phyloP scores from a whole-genome alignment of 2,888 invertebrate species.

The Plebejus melissa region DNA sequence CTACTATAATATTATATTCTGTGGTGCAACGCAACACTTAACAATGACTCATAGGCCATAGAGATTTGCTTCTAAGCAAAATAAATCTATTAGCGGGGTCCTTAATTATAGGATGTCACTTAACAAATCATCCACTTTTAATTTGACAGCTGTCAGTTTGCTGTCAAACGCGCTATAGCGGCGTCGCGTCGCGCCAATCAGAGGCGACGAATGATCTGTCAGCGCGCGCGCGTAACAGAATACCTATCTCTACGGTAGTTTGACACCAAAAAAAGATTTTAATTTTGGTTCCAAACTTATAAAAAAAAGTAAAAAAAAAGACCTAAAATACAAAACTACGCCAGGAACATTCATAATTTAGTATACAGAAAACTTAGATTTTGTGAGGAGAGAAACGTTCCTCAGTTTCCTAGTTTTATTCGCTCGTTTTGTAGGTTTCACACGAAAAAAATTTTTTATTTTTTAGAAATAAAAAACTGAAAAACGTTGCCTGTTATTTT shows the following conservation, averaged over 20 bases:
- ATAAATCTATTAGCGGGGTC: constrained; percentile 31
- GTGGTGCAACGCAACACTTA: not conserved
- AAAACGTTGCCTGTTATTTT: too few species aligned
- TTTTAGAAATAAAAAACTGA: too few species aligned
- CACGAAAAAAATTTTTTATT: too few species aligned
- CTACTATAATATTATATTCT: too few species aligned
- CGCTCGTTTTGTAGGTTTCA: too few species aligned
- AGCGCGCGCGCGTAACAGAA: constrained; percentile 36
- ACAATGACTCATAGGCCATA: not conserved
- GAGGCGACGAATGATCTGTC: constrained; percentile 62
- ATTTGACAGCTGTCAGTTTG: constrained; percentile 67
- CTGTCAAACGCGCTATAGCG: constrained; percentile 54
- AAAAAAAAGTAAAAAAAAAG: not conserved
- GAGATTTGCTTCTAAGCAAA: constrained; percentile 22
- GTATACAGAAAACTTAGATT: too few species aligned
- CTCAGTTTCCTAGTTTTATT: too few species aligned
- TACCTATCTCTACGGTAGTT: not conserved
- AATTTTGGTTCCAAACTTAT: not conserved
- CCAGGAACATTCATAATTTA: too few species aligned
- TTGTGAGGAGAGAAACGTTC: too few species aligned
- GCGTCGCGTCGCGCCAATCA: constrained; percentile 61
- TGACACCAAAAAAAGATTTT: not conserved
- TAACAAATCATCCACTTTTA: constrained; percentile 55
- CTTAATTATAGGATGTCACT: constrained; percentile 56
- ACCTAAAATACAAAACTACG: too few species aligned